These are phyloP conservation scores for Eubasilissa regina DNA, from an alignment of 1,140 invertebrate genomes.

Conservation along the genomic window DNA sequence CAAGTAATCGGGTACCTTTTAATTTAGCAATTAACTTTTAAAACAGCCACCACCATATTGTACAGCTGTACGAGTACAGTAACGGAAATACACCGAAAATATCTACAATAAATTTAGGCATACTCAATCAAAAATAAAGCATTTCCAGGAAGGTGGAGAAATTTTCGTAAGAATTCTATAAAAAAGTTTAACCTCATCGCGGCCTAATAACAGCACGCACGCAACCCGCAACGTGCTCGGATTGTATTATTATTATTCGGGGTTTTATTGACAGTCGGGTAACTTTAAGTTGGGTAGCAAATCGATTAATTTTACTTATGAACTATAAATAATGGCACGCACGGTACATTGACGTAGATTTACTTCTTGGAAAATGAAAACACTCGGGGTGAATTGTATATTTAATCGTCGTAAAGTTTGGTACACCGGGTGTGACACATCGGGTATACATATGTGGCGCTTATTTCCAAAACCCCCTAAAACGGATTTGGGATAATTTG, in stretches of 20 bases:
- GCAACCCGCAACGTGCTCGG: background rate
- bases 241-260: background rate
- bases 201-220: slow-evolving; percentile 1
- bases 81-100: no score
- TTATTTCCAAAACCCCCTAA: no score
- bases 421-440: no score
- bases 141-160: slow-evolving; percentile 21
- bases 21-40: no score
- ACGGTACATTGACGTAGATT: background rate
- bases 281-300: background rate
- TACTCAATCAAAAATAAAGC: background rate
- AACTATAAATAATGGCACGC: slow-evolving; percentile 33
- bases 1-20: no score
- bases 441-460: no score
- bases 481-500: no score
- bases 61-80: no score
- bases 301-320: slow-evolving; percentile 28
- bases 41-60: no score
- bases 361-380: background rate
- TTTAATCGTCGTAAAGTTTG: background rate
- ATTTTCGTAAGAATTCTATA: background rate
- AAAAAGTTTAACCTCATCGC: background rate
- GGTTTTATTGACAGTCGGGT: slow-evolving; percentile 20
- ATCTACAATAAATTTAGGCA: no score
- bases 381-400: background rate